Base-by-base conservation (phyloP, 2,797 vertebrate genomes). In the Halcyon smyrnensis region DNA sequence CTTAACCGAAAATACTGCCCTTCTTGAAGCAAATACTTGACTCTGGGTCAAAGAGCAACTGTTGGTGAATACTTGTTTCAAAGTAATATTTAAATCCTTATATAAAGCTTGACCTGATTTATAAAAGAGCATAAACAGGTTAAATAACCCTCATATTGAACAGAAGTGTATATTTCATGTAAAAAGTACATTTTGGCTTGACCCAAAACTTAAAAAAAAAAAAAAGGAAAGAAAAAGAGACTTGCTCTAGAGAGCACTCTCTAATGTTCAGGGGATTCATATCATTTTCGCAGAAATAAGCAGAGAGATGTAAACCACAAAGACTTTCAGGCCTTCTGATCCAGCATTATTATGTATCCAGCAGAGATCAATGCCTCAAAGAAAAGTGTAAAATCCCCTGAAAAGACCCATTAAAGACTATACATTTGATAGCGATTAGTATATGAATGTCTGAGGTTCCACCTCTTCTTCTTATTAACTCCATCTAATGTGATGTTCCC, bases 301-400 rank as follows among this genome's bases (percentile, higher is more conserved):
- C 62, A 88, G 79, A 81, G 34, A 90, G 41, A 84, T 51, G 65
- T 78, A 91, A 90, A 91, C 79, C 84, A 90, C 85, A 95, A 91
- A 95, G 89, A 37, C 59, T 86, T 95, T 91, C 87, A 68, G 62
- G 48, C 39, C 65, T 91, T 94, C 87, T 93, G 83, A 93, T 94
- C 70, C 39, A 79, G 36, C 56, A 82, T 90, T 94, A 89, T 90
- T 86, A 88, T 62, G 59, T 67, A 86, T 90, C 91, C 73, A 90
- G 56, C 46, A 73, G 91, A 95, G 89, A 95, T 91, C 85, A 95
- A 60, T 93, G 63, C 65, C 77, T 79, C 48, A 88, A 84, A 96
- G 54, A 75, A 78, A 92, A 86, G 50, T n/a, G 32, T 59, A 84
- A 94, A 92, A 84, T 60, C 59, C 48, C 67, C 80, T 81, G 56